Evolutionary conservation across 2,797 vertebrate genomes (phyloP).

Genomic region (Spinus olivaceus): DNA sequence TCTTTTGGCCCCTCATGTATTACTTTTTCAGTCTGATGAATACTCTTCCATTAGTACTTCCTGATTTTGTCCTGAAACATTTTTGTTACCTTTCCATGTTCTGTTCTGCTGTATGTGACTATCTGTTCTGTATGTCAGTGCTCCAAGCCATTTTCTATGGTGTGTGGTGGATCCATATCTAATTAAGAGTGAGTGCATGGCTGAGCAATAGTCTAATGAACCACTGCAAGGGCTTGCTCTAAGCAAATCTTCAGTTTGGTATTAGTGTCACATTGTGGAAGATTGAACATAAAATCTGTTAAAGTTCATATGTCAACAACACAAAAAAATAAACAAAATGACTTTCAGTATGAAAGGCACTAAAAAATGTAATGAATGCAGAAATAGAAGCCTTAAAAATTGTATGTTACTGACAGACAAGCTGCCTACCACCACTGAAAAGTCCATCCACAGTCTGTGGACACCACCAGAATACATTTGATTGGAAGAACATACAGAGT

Average conservation of each 20-base stretch:
- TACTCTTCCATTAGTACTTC: not conserved
- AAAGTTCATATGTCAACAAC: not conserved
- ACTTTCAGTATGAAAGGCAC: not conserved
- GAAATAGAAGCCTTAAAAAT: not conserved
- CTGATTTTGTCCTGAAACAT: not conserved
- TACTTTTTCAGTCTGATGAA: not conserved
- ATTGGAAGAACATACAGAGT: not conserved
- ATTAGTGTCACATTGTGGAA: not conserved
- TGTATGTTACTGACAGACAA: not conserved
- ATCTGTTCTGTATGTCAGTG: not conserved
- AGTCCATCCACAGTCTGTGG: not conserved
- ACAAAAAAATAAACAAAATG: not conserved
- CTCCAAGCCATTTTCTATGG: not conserved
- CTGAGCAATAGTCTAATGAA: not conserved
- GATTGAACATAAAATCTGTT: not conserved
- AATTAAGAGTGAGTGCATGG: not conserved
- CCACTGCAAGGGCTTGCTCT: not conserved
- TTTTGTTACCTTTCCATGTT: not conserved
- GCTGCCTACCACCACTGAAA: not conserved
- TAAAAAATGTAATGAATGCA: not conserved
- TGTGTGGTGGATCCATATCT: not conserved
- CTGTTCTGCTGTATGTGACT: not conserved
- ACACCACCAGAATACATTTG: not conserved
- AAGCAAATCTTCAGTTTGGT: not conserved
- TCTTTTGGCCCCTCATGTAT: not conserved